These are phyloP conservation scores for Amyelois transitella DNA, from an alignment of 1,140 invertebrate species.

Conservation along the genomic window DNA sequence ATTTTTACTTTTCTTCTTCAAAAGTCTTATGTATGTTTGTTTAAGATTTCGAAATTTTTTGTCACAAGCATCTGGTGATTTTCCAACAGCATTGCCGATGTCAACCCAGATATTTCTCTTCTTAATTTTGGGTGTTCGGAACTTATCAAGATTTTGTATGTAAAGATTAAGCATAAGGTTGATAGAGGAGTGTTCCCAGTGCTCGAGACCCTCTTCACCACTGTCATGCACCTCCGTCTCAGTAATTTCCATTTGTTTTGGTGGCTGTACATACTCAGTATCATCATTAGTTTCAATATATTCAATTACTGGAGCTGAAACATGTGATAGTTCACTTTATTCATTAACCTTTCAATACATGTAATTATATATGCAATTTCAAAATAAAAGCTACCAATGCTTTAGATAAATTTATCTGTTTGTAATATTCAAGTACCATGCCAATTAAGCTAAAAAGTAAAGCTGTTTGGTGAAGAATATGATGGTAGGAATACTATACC, in stretches of 20 bases:
- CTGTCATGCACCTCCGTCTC: conserved; percentile 44
- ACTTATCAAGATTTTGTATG: conserved; percentile 58
- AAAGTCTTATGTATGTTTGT: conserved; percentile 55
- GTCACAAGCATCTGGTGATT: conserved; percentile 56
- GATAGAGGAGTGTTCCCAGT: conserved; percentile 55
- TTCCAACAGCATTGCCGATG: conserved; percentile 45
- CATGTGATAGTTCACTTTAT: conserved; percentile 23
- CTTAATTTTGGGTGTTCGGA: conserved; percentile 60
- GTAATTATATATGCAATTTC: too few relatives aligned
- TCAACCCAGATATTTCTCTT: conserved; percentile 67
- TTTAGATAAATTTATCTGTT: too few relatives aligned
- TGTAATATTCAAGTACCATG: too few relatives aligned
- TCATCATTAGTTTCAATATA: conserved; percentile 39
- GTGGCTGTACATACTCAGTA: conserved; percentile 35
- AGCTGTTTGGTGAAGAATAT: too few relatives aligned
- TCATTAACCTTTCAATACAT: conserved; percentile 13
- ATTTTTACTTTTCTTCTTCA: conserved; percentile 51
- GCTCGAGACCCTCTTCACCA: conserved; percentile 50
- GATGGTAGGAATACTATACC: too few relatives aligned
- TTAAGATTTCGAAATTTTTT: conserved; percentile 68
- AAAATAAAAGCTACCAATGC: too few relatives aligned
- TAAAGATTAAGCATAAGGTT: conserved; percentile 47
- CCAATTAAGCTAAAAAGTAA: too few relatives aligned
- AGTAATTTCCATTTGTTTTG: conserved; percentile 45
- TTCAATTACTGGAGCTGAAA: conserved; percentile 61